phyloP scores from a whole-genome alignment of 2,888 invertebrate species.

The Pseudolycoriella hygida region DNA sequence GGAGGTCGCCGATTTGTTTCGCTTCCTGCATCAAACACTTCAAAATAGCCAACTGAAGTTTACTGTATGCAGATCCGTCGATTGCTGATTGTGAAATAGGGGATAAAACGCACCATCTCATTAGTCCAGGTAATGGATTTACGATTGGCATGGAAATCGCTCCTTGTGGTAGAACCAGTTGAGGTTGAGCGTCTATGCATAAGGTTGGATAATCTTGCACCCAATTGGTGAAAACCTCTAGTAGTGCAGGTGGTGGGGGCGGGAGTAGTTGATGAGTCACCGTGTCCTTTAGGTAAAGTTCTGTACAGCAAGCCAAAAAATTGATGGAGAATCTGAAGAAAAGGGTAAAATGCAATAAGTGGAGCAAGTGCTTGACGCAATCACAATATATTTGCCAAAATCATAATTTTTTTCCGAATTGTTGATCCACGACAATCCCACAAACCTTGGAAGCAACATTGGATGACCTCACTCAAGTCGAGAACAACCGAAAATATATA shows the following conservation, averaged over 20 bases:
- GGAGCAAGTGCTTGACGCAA: too few species aligned
- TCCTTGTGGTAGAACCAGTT: constrained; percentile 51
- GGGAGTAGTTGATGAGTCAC: constrained; percentile 25
- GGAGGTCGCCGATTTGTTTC: constrained; percentile 11
- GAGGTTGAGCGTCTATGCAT: constrained; percentile 48
- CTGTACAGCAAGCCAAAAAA: constrained; percentile 69
- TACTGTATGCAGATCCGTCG: constrained; percentile 32
- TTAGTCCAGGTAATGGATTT: constrained; percentile 63
- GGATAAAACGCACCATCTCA: constrained; percentile 56
- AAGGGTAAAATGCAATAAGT: neutral
- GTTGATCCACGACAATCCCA: too few species aligned
- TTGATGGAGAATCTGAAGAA: constrained; percentile 57
- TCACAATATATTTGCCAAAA: too few species aligned
- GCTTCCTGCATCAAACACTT: constrained; percentile 40
- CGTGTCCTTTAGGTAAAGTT: constrained; percentile 44
- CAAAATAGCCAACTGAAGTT: constrained; percentile 47
- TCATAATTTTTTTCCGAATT: too few species aligned
- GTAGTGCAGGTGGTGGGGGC: constrained; percentile 42
- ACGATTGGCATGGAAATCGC: constrained; percentile 72
- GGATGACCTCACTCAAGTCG: too few species aligned
- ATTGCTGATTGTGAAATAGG: constrained; percentile 32
- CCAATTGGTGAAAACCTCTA: constrained; percentile 55
- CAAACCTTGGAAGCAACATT: too few species aligned
- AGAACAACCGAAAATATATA: too few species aligned
- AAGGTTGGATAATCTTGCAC: constrained; percentile 44